Conservation (phyloP, 2,888 invertebrate species). For the Drosophila mimetica region DNA sequence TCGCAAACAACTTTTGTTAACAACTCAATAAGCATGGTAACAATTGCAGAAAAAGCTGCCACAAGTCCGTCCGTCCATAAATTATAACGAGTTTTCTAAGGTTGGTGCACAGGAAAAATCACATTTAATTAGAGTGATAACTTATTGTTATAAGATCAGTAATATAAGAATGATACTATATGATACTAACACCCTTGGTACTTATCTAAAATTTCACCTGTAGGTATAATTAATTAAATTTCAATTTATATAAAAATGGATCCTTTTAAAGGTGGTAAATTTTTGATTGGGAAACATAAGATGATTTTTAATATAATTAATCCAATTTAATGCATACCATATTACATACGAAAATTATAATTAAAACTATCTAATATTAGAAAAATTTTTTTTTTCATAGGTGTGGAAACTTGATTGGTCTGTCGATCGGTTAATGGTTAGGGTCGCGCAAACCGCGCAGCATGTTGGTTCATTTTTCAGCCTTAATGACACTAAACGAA, state of each 20-base stretch:
- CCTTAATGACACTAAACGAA: constrained; percentile 72
- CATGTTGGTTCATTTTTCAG: constrained; percentile 67
- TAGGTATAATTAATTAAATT: too few species aligned
- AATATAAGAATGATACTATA: background rate
- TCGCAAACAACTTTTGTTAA: constrained; percentile 41
- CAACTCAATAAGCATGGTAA: constrained; percentile 56
- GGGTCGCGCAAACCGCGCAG: constrained; percentile 47
- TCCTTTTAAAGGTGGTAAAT: too few species aligned
- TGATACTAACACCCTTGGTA: too few species aligned
- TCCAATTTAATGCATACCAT: too few species aligned
- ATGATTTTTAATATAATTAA: too few species aligned
- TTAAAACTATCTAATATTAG: too few species aligned
- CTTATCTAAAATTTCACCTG: too few species aligned
- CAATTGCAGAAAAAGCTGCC: constrained; percentile 50
- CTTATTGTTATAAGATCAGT: background rate
- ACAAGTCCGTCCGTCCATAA: constrained; percentile 51
- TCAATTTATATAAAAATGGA: too few species aligned
- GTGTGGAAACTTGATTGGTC: constrained; percentile 21
- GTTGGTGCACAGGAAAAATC: background rate
- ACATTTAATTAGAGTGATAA: background rate
- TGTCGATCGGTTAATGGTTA: constrained; percentile 25
- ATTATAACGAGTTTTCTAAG: constrained; percentile 56
- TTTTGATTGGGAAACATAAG: too few species aligned
- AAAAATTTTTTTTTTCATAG: too few species aligned
- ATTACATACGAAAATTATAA: too few species aligned